Evolutionary conservation across 2,888 invertebrate genomes (phyloP).

Genomic region (Pyrgus malvae): DNA sequence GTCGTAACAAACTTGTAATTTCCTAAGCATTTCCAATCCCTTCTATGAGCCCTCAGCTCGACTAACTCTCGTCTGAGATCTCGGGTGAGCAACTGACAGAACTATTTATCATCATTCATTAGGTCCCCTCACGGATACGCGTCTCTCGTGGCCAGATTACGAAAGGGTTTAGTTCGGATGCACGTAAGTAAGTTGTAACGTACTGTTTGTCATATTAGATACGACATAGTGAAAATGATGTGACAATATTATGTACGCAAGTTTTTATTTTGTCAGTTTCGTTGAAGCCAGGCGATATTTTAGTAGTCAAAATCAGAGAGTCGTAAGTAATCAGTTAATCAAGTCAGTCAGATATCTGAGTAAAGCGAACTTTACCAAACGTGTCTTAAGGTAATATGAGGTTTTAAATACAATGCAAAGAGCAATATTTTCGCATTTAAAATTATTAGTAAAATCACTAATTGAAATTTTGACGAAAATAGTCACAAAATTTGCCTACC

Average conservation of each 20-base stretch:
- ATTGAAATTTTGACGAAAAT: too few relatives aligned
- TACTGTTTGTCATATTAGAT: background rate
- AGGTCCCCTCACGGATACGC: conserved; percentile 42
- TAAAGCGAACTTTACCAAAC: too few relatives aligned
- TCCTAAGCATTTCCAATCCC: conserved; percentile 4
- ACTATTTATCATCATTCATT: conserved; percentile 78
- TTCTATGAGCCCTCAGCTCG: conserved; percentile 11
- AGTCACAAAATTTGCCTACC: too few relatives aligned
- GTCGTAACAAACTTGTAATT: conserved; percentile 15
- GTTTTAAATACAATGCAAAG: too few relatives aligned
- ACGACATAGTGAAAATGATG: conserved; percentile 2
- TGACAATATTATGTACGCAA: background rate
- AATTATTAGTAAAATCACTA: too few relatives aligned
- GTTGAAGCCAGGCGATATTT: too few relatives aligned
- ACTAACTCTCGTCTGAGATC: conserved; percentile 12
- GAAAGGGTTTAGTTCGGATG: conserved; percentile 61
- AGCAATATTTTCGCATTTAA: too few relatives aligned
- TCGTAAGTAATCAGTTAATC: too few relatives aligned
- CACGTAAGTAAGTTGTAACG: background rate
- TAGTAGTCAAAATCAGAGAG: too few relatives aligned
- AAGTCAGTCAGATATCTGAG: too few relatives aligned
- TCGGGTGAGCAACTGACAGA: conserved; percentile 41
- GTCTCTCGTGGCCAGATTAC: conserved; percentile 56
- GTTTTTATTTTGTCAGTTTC: too few relatives aligned
- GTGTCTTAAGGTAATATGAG: too few relatives aligned